These are phyloP conservation scores for Hypomecis punctinalis DNA, from an alignment of 2,888 invertebrate species.

Conservation along the genomic window DNA sequence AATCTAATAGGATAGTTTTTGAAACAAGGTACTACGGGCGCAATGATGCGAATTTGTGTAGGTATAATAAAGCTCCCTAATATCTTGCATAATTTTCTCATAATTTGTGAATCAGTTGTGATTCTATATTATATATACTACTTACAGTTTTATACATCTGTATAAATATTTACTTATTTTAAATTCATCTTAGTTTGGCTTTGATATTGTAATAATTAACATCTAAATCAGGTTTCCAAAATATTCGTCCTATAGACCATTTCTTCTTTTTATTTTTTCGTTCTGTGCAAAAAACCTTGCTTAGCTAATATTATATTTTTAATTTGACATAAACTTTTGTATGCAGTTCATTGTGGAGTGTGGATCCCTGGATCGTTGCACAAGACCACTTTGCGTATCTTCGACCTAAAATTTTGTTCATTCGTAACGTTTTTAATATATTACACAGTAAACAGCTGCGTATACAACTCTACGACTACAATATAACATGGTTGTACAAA, in stretches of 20 bases:
- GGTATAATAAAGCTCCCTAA: constrained; percentile 76
- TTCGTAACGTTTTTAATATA: not conserved
- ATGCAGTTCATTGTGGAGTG: too few species aligned
- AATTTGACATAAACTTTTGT: too few species aligned
- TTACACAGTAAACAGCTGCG: not conserved
- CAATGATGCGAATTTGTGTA: constrained; percentile 81
- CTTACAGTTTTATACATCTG: constrained; percentile 3
- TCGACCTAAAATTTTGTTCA: not conserved
- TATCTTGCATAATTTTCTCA: constrained; percentile 19
- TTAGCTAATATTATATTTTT: too few species aligned
- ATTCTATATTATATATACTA: not conserved
- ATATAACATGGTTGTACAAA: constrained; percentile 8
- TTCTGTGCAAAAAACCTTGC: too few species aligned
- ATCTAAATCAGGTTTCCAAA: too few species aligned
- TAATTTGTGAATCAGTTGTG: not conserved
- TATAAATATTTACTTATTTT: not conserved
- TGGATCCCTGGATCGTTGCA: too few species aligned
- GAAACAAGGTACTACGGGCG: constrained; percentile 43
- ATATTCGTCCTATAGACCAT: too few species aligned
- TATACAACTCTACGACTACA: constrained; percentile 14
- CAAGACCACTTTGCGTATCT: too few species aligned
- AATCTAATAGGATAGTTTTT: constrained; percentile 9
- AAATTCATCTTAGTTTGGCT: too few species aligned
- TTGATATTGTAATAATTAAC: too few species aligned
- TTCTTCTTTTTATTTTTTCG: too few species aligned